Base-by-base conservation (phyloP, 2,113 vertebrate genomes). In the Vidua chalybeata region DNA sequence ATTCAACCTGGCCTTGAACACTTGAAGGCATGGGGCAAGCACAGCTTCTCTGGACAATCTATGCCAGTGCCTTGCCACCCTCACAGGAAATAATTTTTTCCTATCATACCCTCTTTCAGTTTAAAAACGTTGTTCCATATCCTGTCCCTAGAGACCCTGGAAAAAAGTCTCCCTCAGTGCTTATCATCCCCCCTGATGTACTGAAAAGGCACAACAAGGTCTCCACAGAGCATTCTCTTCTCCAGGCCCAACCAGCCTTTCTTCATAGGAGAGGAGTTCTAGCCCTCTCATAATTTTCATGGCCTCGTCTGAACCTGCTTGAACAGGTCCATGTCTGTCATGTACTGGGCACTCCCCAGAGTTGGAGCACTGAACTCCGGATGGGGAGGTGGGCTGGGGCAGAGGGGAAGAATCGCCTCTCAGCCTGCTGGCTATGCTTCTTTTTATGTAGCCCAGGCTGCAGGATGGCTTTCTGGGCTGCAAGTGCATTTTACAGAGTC, bases 401-500 rank as follows among this genome's bases (percentile, higher is more conserved):
- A 45, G 51, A 76, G 51, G 28, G 28, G 45, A 20, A 56, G 46
- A 80, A 61, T 55, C 0, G 0, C 14, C 30, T 55, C 48, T 35
- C 33, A 0, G 10, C 48, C 26, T 62, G 30, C 64, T 85, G 64
- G 26, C 41, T 54, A 33, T 0, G 8, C 33, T 66, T 10, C 63
- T 55, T 45, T 76, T 67, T 3, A 10, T 58, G 54, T 26, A 28
- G 46, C 30, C 9, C 69, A n/a, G 43, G 52, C 33, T 24, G 37
- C 3, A 8, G 24, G 22, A n/a, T 1, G 7, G 69, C 39, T 76
- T 62, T 84, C 35, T 48, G 63, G 76, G 71, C 48, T 67, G 67
- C 31, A 28, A 22, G 77, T 2, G 3, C n/a, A 21, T 30, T 6
- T 71, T 66, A 3, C 26, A 0, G 1, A 19, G 30, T 46, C 28